Percentiles rank a stretch among this genome's conserved stretches.
phyloP scores from a whole-genome alignment of 2,113 vertebrate species.

The Cacatua alba region DNA sequence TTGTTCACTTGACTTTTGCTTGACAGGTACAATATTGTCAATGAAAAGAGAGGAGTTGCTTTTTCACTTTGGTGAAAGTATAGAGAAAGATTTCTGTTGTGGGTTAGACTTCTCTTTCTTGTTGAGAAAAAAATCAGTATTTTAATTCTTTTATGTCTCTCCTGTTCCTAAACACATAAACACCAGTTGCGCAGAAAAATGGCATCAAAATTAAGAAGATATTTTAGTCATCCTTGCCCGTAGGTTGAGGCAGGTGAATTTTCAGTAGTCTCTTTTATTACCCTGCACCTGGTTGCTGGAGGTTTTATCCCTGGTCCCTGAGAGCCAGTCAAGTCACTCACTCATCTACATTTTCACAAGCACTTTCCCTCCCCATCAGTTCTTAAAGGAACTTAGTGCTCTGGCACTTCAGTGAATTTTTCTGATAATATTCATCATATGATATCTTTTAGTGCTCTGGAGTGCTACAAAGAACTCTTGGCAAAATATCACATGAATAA shows the following conservation, averaged over 20 bases:
- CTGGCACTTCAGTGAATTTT: not conserved
- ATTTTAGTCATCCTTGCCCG: not conserved
- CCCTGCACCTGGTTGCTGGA: not conserved
- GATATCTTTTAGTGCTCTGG: not conserved
- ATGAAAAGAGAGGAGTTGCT: not conserved
- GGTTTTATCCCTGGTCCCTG: not conserved
- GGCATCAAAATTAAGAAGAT: not conserved
- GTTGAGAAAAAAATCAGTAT: not conserved
- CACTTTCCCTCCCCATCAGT: not conserved
- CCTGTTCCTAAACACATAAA: not conserved
- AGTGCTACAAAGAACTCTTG: not conserved
- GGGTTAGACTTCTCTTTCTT: not conserved
- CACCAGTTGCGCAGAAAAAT: not conserved
- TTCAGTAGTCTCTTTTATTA: not conserved
- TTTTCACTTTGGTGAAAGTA: not conserved
- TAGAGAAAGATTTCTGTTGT: not conserved
- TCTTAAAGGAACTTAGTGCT: not conserved
- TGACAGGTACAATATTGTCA: not conserved
- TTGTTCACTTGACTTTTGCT: not conserved
- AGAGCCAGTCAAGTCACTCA: not conserved
- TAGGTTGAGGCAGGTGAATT: not conserved
- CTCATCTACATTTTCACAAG: not conserved
- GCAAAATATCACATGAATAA: not conserved
- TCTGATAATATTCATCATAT: not conserved
- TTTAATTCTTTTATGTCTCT: not conserved